Evolutionary conservation across 2,113 vertebrate genomes (phyloP), one percentile per base, ranked within the genome.

Genomic region (Suncus etruscus): DNA sequence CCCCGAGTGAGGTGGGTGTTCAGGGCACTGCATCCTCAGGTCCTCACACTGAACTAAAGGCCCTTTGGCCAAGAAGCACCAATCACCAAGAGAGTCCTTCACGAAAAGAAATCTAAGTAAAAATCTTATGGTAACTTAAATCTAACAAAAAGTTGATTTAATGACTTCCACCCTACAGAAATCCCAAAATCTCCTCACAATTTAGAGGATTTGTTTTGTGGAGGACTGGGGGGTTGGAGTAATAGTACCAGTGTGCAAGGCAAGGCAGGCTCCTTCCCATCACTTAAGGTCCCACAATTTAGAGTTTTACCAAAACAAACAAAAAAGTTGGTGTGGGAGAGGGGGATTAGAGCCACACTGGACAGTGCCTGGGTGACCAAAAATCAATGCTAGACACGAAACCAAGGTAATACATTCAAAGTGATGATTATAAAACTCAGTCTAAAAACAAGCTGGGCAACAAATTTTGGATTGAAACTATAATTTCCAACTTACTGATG

Each of bases 341-440:
- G 54, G 12, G 54, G 54, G 54, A 54, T 54, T 16, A 15, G 54
- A 54, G 54, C 54, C 54, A 54, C 54, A 54, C 12, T 14, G 8
- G 54, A 54, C 54, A 54, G 54, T 54, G 18, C 54, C 18, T 54
- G 54, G 54, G 54, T 54, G 39, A 54, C 54, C 11, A 14, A 15
- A 16, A 12, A 54, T 54, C 54, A 54, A 54, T 14, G 54, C 54
- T 54, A 11, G 54, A 54, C 12, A 54, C 12, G 12, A 16, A 54
- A 54, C 54, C 54, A 11, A 16, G 54, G 54, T 54, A 79, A 88
- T 86, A 50, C 45, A 75, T 90, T 96, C 5, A 65, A 94, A 90
- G 31, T 45, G 92, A 11, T 90, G 93, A 95, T 90, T 92, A 39
- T 39, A 39, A 39, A 94, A 83, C 20, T 92, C 87, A 93, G 91